Evolutionary conservation across 2,113 vertebrate species (phyloP).

Genomic region (Sphyrna mokarran): DNA sequence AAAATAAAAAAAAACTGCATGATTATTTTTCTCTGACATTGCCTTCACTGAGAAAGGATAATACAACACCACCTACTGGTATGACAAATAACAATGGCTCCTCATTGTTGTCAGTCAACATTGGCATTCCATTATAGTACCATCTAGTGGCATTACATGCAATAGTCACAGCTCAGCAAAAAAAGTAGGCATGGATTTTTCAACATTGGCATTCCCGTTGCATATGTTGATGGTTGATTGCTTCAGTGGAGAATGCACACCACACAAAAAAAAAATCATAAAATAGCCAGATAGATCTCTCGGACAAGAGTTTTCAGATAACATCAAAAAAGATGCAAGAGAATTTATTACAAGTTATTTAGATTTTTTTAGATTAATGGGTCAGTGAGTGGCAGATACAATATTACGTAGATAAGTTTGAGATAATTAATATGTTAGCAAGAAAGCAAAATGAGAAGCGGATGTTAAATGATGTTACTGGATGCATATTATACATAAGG

Average conservation of each 20-base stretch:
- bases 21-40: neutral
- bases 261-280: neutral
- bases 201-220: neutral
- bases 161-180: neutral
- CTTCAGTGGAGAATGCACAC: neutral
- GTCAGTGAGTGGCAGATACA: neutral
- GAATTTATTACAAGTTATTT: neutral
- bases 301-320: neutral
- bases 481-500: neutral
- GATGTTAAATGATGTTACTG: neutral
- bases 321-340: neutral
- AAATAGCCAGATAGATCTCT: neutral
- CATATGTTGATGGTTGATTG: neutral
- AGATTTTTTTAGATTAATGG: neutral
- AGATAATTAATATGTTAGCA: neutral
- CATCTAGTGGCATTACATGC: neutral
- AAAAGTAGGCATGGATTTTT: neutral
- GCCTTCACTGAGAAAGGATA: neutral
- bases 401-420: neutral
- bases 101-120: neutral
- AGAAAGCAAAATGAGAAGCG: neutral
- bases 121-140: neutral
- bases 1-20: neutral
- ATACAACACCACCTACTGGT: slow-evolving; percentile 4
- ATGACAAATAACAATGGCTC: neutral